Conservation (phyloP, 1,140 invertebrate species). For the Steinernema feltiae region DNA sequence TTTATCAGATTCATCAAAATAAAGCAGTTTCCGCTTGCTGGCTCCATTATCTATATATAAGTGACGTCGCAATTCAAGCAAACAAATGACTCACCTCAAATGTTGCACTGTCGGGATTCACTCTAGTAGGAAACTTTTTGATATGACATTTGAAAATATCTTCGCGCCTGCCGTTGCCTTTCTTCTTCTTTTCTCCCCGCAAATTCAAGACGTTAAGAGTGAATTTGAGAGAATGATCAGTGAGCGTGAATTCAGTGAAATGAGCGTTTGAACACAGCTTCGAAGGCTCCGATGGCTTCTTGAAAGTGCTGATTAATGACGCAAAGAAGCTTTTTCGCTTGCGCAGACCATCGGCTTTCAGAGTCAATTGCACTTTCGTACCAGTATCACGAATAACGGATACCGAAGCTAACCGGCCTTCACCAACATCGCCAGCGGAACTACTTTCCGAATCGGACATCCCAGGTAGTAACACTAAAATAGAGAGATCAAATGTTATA, state of each 20-base stretch:
- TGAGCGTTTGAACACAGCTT: slow-evolving; percentile 33
- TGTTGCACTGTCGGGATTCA: slow-evolving; percentile 36
- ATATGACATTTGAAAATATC: slow-evolving; percentile 34
- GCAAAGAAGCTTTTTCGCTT: slow-evolving; percentile 32
- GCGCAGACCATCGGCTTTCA: slow-evolving; percentile 36
- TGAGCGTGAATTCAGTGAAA: slow-evolving; percentile 33
- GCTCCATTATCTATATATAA: slow-evolving; percentile 32
- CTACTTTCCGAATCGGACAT: slow-evolving; percentile 1
- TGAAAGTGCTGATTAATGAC: slow-evolving; percentile 30
- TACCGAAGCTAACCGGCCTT: slow-evolving; percentile 21
- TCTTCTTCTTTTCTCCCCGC: slow-evolving; percentile 38
- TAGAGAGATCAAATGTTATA: neutral
- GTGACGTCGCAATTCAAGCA: neutral
- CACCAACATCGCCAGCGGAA: neutral
- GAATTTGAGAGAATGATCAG: slow-evolving; percentile 26
- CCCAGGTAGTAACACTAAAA: neutral
- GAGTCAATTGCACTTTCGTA: slow-evolving; percentile 33
- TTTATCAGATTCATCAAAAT: slow-evolving; percentile 36
- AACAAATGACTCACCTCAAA: slow-evolving; percentile 23
- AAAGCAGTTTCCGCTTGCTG: slow-evolving; percentile 34
- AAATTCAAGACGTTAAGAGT: slow-evolving; percentile 33
- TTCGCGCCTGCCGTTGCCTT: slow-evolving; percentile 26
- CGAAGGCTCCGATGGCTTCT: slow-evolving; percentile 33
- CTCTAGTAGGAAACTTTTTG: slow-evolving; percentile 27
- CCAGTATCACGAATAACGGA: slow-evolving; percentile 33